Percentiles rank a stretch among this genome's conserved stretches.
These are phyloP conservation scores for Psilanteris sp. DNA, from an alignment of 1,140 invertebrate species.

Conservation along the genomic window DNA sequence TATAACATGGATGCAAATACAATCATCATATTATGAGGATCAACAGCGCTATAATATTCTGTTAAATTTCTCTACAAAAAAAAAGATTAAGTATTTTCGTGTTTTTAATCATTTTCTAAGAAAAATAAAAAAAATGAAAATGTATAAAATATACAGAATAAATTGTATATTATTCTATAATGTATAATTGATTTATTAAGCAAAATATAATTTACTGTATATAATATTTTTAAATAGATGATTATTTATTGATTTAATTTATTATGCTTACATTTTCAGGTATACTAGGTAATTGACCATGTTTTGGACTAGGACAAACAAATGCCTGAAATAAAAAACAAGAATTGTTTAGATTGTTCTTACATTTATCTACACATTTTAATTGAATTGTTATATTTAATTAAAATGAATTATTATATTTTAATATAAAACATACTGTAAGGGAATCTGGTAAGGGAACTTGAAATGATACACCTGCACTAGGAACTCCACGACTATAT, in stretches of 20 bases:
- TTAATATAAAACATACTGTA: conserved; percentile 64
- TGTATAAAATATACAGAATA: too few relatives aligned
- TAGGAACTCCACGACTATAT: conserved; percentile 82
- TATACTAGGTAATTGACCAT: conserved; percentile 92
- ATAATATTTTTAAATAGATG: too few relatives aligned
- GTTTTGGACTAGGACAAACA: conserved; percentile 87
- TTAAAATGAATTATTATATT: too few relatives aligned
- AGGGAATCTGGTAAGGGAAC: conserved; percentile 75
- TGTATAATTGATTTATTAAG: too few relatives aligned
- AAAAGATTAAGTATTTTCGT: too few relatives aligned
- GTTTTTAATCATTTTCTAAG: too few relatives aligned
- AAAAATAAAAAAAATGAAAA: too few relatives aligned
- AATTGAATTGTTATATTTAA: too few relatives aligned
- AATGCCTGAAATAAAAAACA: conserved; percentile 82
- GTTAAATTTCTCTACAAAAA: conserved; percentile 92
- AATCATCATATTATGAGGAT: conserved; percentile 94
- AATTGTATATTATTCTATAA: too few relatives aligned
- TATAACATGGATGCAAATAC: conserved; percentile 96
- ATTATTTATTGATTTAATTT: too few relatives aligned
- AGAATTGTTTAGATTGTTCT: background rate
- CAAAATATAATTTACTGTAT: too few relatives aligned
- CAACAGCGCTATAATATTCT: conserved; percentile 97
- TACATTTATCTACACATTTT: background rate
- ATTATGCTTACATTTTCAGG: conserved; percentile 94
- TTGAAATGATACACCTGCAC: conserved; percentile 74